Conservation (phyloP, 2,113 vertebrate genomes). For the Eulacestoma nigropectus region DNA sequence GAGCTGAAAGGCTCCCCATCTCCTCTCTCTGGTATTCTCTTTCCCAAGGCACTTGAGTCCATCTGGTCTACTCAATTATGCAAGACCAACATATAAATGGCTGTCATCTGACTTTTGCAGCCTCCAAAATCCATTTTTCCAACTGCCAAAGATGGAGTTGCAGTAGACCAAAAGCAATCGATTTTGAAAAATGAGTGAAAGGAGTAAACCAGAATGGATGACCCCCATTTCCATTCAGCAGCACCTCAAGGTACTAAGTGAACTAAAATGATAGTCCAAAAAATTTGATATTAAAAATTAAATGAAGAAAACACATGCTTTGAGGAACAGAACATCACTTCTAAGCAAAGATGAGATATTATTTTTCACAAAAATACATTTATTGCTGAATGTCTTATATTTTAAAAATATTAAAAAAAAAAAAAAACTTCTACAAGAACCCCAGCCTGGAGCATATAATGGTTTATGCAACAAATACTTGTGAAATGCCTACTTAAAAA, state of each 20-base stretch:
- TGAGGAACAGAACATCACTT: background rate
- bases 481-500: conserved; percentile 40
- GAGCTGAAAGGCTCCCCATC: background rate
- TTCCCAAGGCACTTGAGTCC: background rate
- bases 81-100: rapidly evolving
- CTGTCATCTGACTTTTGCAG: background rate
- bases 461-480: conserved; percentile 42
- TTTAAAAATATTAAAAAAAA: background rate
- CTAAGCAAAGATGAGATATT: background rate
- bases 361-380: conserved; percentile 32
- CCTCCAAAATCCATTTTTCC: background rate
- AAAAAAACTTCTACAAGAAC: background rate
- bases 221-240: background rate
- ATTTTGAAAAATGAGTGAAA: background rate
- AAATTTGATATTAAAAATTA: background rate
- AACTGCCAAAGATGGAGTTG: background rate
- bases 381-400: background rate
- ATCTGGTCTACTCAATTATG: background rate
- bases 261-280: background rate
- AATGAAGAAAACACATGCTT: background rate
- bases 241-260: background rate
- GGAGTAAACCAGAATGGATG: background rate
- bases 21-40: background rate
- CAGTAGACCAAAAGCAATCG: background rate
- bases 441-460: conserved; percentile 15